Evolutionary conservation across 35 echinoderm and acorn worm genomes (phyloP), one percentile per base, ranked within the genome.

Genomic region (Ptychodera flava): DNA sequence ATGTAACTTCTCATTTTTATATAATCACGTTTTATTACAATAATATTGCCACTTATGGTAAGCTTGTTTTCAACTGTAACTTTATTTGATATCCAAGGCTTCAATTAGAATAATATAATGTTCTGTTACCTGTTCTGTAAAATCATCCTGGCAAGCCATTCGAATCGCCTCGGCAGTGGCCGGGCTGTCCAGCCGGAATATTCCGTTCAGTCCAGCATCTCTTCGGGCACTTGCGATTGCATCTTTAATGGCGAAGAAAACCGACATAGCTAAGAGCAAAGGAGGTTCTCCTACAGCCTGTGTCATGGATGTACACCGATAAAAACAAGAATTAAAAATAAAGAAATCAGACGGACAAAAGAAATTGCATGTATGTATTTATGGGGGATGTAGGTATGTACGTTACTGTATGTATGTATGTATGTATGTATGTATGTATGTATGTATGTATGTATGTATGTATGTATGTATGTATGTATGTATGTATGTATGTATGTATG

Each of bases 201-300:
- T 29, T 37, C 85, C 94, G 10, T 79, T 35, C 15, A 91, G 32
- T 16, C 94, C 94, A 35, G 83, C 88, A 88, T 93, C 91, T 38
- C 85, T n/a, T 79, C 94, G 92, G 31, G 94, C 94, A 1, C 88
- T 85, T 28, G 45, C 31, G 29, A 97, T 93, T 36, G 94, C 94
- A 53, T 97, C 94, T 77, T 97, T 97, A 81, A 97, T 97, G 81
- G 94, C 94, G 77, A 93, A 97, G 82, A 97, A 97, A 1, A 93
- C 86, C 2, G 91, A 97, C 29, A 91, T 77, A 28, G 91, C 91
- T 28, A 97, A 79, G 64, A 95, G 93, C 6, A 97, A 82, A 16
- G 94, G 94, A 15, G 94, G 94, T 76, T 97, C 94, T 77, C 94
- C 94, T 16, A 97, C 83, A 31, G 91, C 94, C 94, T 97, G 86